Base-by-base conservation (phyloP, 2,888 invertebrate genomes). In the Caradrina clavipalpis region DNA sequence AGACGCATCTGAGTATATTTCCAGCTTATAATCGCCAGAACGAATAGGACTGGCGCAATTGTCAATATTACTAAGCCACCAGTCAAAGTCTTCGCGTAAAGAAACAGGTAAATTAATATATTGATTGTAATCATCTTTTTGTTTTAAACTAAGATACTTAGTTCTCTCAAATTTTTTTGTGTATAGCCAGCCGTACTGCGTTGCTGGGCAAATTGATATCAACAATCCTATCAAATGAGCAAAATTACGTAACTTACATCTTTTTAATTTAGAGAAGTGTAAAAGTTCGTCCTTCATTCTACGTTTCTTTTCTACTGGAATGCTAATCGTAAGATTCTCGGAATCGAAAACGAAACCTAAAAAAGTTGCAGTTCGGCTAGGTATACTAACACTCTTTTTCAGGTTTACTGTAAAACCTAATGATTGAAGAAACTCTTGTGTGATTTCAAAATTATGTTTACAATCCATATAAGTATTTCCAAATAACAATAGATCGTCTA, bases 51-150 rank as follows among this genome's bases (percentile, higher is more conserved):
- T 42, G n/a, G 51, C 35, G 17, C 60, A 39, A 22, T 26, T 15
- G 11, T 56, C 63, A 49, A 63, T 63, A 49, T 63, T 55, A 63
- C 15, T 17, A 22, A 64, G 7, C 56, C 63, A 64, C 63, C 56
- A 56, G 21, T 56, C n/a, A 55, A 39, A 39, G 4, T 64, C 63
- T 21, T 39, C 49, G 15, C 35, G 56, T 53, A 53, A 53, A 17
- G 10, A 42, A 10, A 11, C 10, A 39, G 39, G 39, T 39, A 39
- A 39, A 39, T 39, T 39, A 39, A 39, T 39, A 39, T 39, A 39
- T 39, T 39, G 39, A 39, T 39, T 39, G 39, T 39, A 39, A 39
- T 39, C 39, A 39, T 39, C 11, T 39, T 7, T 39, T 39, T 39
- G 39, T 39, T 39, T 39, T 39, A 39, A 11, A 39, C 39, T 39